These are phyloP conservation scores for Montipora capitata DNA, from an alignment of 92 coral and sea anemone genomes.

Conservation along the genomic window DNA sequence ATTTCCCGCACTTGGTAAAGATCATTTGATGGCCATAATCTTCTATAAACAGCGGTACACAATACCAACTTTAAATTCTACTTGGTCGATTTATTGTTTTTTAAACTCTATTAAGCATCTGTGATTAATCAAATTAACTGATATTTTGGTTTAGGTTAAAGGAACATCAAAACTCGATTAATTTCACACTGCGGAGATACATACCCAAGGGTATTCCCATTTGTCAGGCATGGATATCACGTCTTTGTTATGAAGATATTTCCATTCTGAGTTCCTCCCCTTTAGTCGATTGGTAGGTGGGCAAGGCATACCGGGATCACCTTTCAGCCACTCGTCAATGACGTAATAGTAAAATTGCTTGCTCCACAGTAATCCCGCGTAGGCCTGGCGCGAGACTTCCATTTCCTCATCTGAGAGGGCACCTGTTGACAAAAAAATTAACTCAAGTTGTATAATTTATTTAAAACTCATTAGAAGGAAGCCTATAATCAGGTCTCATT, in stretches of 20 bases:
- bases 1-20: no score
- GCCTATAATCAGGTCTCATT: no score
- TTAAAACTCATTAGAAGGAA: no score
- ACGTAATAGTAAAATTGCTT: conserved; percentile 94
- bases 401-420: conserved; percentile 77
- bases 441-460: no score
- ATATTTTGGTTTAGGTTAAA: no score
- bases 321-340: conserved; percentile 87
- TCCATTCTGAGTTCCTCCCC: conserved; percentile 93
- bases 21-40: no score
- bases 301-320: conserved; percentile 82
- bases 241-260: conserved; percentile 85
- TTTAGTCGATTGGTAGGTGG: conserved; percentile 79
- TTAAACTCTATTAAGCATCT: no score
- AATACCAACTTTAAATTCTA: no score
- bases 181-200: neutral
- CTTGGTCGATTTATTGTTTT: no score
- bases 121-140: no score
- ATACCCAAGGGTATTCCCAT: conserved; percentile 97
- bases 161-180: neutral
- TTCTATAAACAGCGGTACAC: no score
- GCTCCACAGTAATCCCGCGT: conserved; percentile 93
- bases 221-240: conserved; percentile 93
- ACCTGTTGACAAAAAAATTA: conserved; percentile 28
- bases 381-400: conserved; percentile 87